Percentiles rank a stretch among this genome's conserved stretches.
These are phyloP conservation scores for Hyphantria cunea DNA, from an alignment of 1,140 invertebrate genomes.

Conservation along the genomic window DNA sequence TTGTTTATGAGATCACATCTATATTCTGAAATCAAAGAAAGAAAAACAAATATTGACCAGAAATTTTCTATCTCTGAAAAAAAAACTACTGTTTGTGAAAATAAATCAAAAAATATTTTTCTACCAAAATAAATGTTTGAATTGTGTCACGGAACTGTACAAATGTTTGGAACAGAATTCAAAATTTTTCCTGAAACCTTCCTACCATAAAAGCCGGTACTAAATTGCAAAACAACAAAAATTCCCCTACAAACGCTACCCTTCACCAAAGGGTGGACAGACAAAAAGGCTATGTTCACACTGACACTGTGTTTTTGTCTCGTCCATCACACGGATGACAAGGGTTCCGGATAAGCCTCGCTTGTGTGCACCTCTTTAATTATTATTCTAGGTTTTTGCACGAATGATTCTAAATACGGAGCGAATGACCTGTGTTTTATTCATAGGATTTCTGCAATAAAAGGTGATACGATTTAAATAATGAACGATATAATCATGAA, in stretches of 20 bases:
- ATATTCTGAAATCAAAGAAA: no score
- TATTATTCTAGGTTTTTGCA: conserved; percentile 47
- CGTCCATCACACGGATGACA: conserved; percentile 43
- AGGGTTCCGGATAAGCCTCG: conserved; percentile 42
- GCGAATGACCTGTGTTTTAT: conserved; percentile 19
- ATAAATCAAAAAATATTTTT: conserved; percentile 3
- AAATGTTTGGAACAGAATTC: conserved; percentile 18
- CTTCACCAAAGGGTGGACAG: conserved; percentile 35
- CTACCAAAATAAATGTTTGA: conserved; percentile 2
- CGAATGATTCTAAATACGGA: conserved; percentile 34
- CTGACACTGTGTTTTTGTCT: conserved; percentile 46
- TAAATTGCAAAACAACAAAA: conserved; percentile 41
- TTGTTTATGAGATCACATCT: no score
- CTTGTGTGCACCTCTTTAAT: conserved; percentile 44
- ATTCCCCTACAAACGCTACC: conserved; percentile 28
- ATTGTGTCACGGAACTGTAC: not conserved
- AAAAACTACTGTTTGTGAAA: not conserved
- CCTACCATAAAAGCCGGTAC: conserved; percentile 32
- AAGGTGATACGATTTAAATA: conserved; percentile 9
- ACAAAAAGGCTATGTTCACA: conserved; percentile 44
- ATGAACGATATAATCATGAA: not conserved
- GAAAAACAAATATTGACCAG: no score
- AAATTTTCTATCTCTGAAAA: no score
- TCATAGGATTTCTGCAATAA: not conserved
- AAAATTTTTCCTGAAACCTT: conserved; percentile 13